Conservation (phyloP, 2,113 vertebrate genomes). For the Trogon melanurus region DNA sequence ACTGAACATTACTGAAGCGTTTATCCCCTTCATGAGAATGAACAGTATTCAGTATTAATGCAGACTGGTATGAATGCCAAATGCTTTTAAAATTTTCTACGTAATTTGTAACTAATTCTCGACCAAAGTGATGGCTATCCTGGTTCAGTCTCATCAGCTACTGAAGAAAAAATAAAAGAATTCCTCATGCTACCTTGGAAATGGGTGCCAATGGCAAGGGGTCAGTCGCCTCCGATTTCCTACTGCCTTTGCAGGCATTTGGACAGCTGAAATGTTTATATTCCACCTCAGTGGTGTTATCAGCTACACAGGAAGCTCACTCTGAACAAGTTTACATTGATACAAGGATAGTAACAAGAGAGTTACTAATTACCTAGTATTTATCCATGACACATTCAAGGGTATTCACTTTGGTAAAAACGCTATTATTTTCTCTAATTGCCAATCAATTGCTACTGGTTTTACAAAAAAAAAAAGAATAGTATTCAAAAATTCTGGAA, state of each 20-base stretch:
- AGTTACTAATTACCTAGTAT: background rate
- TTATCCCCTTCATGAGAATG: background rate
- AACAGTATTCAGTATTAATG: background rate
- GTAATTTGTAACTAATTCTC: background rate
- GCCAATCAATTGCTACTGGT: background rate
- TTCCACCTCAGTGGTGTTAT: background rate
- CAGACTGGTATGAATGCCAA: background rate
- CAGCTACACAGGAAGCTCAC: background rate
- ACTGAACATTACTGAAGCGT: slow-evolving; percentile 15
- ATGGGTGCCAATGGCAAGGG: background rate
- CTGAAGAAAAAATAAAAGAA: background rate
- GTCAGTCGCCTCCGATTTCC: background rate
- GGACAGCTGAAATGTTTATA: background rate
- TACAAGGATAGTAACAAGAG: too few species aligned
- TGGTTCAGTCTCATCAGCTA: background rate
- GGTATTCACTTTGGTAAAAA: background rate
- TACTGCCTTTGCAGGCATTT: background rate
- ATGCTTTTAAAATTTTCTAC: background rate
- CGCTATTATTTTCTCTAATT: background rate
- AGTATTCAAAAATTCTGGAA: background rate
- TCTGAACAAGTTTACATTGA: background rate
- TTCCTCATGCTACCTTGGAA: background rate
- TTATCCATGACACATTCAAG: background rate
- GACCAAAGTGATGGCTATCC: background rate
- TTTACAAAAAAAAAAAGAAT: background rate